Base-by-base conservation (phyloP, 1,140 invertebrate species). In the Spodoptera litura region DNA sequence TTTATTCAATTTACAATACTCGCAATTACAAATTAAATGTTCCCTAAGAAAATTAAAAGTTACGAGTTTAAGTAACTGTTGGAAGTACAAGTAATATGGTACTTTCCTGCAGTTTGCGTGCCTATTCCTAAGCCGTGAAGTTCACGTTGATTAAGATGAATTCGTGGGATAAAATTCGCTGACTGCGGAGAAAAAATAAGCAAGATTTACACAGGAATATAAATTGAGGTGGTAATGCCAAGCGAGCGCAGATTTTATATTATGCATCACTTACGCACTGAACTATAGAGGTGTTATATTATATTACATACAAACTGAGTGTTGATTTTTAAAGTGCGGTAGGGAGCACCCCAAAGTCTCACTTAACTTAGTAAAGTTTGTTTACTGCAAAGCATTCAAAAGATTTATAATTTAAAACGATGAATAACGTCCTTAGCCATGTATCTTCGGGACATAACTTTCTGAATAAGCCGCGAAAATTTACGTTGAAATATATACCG, bases 81-180 rank as follows among this genome's bases (percentile, higher is more conserved):
- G 44, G 35, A 68, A 68, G 56, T 56, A 58, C 35, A 68, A 51
- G 51, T 56, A 68, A 56, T 56, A 68, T 68, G 27, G 52, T 68
- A 77, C 38, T 49, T 56, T 53, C 49, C 15, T 6, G 51, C 49
- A 27, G 51, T 49, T 10, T 44, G 38, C 38, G 38, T 56, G 27
- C 44, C 52, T 77, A 77, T 68, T 51, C 20, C 44, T 61, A 44
- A 52, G 56, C 11, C 55, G 55, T 13, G 66, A 61, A 71, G 64
- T 78, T 71, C 59, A n/a, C 55, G 58, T 77, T 77, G 74, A 77
- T 77, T 77, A 77, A 77, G 62, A 77, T 72, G 58, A 71, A 78
- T 78, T 71, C 44, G 66, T 71, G 27, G 59, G 56, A 78, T 59
- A 78, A 78, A 78, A 62, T 72, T 73, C n/a, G 27, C 70, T 51